Evolutionary conservation across 1,140 invertebrate species (phyloP), one percentile per base, ranked within the genome.

Genomic region (Holotrichia oblita): DNA sequence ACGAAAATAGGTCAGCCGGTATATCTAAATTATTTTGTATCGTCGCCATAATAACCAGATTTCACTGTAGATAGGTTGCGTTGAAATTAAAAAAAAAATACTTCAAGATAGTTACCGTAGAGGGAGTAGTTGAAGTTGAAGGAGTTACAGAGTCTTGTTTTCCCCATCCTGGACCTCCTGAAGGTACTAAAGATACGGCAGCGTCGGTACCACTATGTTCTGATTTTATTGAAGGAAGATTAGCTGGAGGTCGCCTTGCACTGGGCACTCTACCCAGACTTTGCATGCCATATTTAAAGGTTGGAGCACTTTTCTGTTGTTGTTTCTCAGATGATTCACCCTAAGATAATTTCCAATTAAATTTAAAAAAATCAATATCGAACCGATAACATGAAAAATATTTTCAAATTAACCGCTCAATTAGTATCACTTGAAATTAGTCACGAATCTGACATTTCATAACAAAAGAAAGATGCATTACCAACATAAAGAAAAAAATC

Each of bases 221-320:
- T 88, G 96, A 97, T 92, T 98, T 98, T 89, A 98, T 90, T 93
- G 97, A 98, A 88, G 97, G 97, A 90, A 98, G 91, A 92, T 98
- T 97, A 87, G 96, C 96, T 89, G 97, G 97, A 89, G 96, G 95
- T 88, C 97, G 94, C 89, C 97, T 93, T 88, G 95, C 94, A 88
- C 93, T 95, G 87, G 95, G 96, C 89, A 98, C 96, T 94, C 98
- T 98, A 90, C 97, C 97, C 93, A 99, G 93, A 90, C 93, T 96
- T 95, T 98, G 97, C 93, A 98, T 96, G 92, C 97, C 97, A 98
- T 98, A 96, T 95, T 98, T 97, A 88, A 95, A 93, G 61, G 92
- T 92, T 90, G 93, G 90, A 91, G 95, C 93, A 89, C 93, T 96
- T 90, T 95, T 96, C 85, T 94, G 93, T 87, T 93, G 93, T 85